Percentiles rank a stretch among this genome's conserved stretches.
Conservation (phyloP, 2,888 invertebrate species). For the Escarpia spicata region DNA sequence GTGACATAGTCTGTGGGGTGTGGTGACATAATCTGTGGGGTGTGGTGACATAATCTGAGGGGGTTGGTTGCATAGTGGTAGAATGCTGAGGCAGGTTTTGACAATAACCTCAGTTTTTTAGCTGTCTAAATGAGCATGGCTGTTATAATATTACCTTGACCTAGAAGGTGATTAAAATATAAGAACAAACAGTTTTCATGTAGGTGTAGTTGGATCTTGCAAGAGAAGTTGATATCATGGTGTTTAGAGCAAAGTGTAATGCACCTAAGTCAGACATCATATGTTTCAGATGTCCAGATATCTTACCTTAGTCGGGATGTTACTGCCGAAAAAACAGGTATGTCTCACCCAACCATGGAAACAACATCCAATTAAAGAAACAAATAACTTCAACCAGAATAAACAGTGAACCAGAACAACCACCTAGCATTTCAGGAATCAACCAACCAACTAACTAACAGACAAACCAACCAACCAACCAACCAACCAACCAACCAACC, state of each 20-base stretch:
- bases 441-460: not conserved
- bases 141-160: too few species aligned
- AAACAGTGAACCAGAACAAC: too few species aligned
- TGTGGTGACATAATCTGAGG: not conserved
- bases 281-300: slow-evolving; percentile 2
- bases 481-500: not conserved
- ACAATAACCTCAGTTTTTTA: too few species aligned
- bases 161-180: too few species aligned
- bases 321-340: not conserved
- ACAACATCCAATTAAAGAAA: too few species aligned
- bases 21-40: not conserved
- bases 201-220: too few species aligned
- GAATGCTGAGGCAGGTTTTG: not conserved
- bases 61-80: not conserved
- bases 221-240: too few species aligned
- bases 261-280: not conserved
- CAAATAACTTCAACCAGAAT: too few species aligned
- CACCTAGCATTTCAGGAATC: not conserved
- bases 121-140: too few species aligned
- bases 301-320: not conserved
- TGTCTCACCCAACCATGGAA: not conserved
- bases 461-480: not conserved
- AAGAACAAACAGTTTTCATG: too few species aligned
- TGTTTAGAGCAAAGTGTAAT: too few species aligned
- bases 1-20: not conserved